These are phyloP conservation scores for Cliona cf. orientalis DNA, from an alignment of 37 sponge, comb jelly and placozoan genomes.

Conservation along the genomic window DNA sequence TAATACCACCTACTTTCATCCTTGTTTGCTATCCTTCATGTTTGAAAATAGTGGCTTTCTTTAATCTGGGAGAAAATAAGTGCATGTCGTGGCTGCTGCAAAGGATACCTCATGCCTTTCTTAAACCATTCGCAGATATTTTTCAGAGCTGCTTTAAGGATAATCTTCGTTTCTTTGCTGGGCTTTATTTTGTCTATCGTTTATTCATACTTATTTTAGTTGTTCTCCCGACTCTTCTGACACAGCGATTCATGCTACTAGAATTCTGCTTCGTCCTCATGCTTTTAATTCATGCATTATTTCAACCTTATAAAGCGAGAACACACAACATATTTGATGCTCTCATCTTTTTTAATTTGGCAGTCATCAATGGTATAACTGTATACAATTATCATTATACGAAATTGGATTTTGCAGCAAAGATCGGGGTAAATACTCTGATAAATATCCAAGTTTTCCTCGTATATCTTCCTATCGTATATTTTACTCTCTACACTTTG, in stretches of 20 bases:
- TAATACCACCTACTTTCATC: constrained; percentile 12
- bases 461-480: too few species aligned
- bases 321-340: constrained; percentile 12
- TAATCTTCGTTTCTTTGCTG: constrained; percentile 23
- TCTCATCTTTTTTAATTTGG: constrained; percentile 2
- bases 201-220: not conserved
- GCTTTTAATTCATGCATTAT: constrained; percentile 1
- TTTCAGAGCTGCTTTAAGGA: constrained; percentile 42
- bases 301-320: constrained; percentile 4
- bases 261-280: not conserved
- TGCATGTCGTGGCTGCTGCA: not conserved
- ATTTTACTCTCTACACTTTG: too few species aligned
- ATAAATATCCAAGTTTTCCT: too few species aligned
- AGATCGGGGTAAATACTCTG: too few species aligned
- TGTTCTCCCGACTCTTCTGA: not conserved
- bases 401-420: too few species aligned
- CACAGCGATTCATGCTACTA: not conserved
- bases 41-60: constrained; percentile 12
- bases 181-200: constrained; percentile 17
- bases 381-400: constrained; percentile 30
- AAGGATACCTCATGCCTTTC: not conserved
- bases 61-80: not conserved
- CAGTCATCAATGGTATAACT: constrained; percentile 18
- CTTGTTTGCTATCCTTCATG: constrained; percentile 14
- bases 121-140: constrained; percentile 17